Evolutionary conservation across 37 sponge, comb jelly and placozoan species (phyloP).

Genomic region (Aplysina aerophoba): DNA sequence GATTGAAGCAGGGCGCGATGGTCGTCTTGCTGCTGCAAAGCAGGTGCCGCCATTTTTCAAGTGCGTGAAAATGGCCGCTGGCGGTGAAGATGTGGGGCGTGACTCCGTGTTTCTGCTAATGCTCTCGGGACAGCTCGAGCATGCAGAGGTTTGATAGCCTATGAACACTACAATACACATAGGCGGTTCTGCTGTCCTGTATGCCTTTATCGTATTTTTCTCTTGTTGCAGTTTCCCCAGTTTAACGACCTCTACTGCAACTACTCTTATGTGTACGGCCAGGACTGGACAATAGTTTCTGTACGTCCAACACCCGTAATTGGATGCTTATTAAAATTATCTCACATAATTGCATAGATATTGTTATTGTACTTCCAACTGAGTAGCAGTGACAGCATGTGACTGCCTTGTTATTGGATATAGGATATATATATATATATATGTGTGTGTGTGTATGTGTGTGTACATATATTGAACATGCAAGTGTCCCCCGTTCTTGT

Average conservation of each 20-base stretch:
- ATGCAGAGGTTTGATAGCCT: conserved; percentile 67
- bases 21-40: neutral
- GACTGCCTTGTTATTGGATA: too few species aligned
- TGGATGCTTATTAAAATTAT: too few species aligned
- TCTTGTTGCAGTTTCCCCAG: conserved; percentile 73
- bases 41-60: conserved; percentile 6
- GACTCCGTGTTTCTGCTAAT: conserved; percentile 79
- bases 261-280: conserved; percentile 88
- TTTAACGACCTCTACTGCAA: conserved; percentile 95
- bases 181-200: neutral
- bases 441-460: too few species aligned
- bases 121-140: conserved; percentile 85
- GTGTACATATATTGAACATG: too few species aligned
- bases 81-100: neutral
- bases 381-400: too few species aligned
- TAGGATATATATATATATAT: too few species aligned
- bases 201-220: neutral
- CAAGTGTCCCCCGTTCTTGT: too few species aligned
- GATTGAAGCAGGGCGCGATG: neutral
- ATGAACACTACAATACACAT: neutral
- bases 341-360: too few species aligned
- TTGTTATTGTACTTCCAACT: too few species aligned
- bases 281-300: conserved; percentile 92
- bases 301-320: conserved; percentile 44
- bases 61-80: neutral